phyloP scores from a whole-genome alignment of 2,888 invertebrate species.

The Sialis lutaria region DNA sequence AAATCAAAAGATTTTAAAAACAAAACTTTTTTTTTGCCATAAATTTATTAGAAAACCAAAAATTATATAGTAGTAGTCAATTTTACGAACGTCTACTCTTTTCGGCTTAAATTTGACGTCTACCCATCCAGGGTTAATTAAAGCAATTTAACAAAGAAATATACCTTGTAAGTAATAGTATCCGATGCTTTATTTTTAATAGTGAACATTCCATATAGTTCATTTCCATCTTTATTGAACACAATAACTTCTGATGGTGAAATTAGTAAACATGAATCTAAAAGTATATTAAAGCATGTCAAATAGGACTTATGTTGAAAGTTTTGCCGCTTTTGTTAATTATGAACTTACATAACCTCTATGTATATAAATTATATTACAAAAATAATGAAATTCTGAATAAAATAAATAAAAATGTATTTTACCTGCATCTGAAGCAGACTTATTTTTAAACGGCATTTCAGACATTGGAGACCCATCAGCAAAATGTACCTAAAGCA shows the following conservation, averaged over 20 bases:
- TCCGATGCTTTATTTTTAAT: conserved; percentile 42
- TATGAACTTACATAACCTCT: not conserved
- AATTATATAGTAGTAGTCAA: too few relatives aligned
- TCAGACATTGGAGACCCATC: conserved; percentile 37
- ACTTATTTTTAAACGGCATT: conserved; percentile 15
- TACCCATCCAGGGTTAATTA: too few relatives aligned
- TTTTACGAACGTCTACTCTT: too few relatives aligned
- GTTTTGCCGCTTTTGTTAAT: too few relatives aligned
- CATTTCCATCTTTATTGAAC: conserved; percentile 49
- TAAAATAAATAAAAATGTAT: not conserved
- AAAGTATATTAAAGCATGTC: conserved; percentile 4
- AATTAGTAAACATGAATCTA: conserved; percentile 39
- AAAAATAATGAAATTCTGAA: not conserved
- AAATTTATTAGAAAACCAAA: too few relatives aligned
- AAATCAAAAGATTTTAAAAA: too few relatives aligned
- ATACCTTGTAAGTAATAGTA: conserved; percentile 50
- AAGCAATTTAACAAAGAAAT: too few relatives aligned
- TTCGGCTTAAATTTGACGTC: too few relatives aligned
- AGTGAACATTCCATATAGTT: conserved; percentile 44
- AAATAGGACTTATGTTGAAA: too few relatives aligned
- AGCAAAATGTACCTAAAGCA: conserved; percentile 43
- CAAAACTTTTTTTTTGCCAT: too few relatives aligned
- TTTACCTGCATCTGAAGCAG: conserved; percentile 19
- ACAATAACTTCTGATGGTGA: conserved; percentile 52
- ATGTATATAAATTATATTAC: not conserved